Evolutionary conservation across 2,113 vertebrate genomes (phyloP).

Genomic region (Anser brachyrhynchus): DNA sequence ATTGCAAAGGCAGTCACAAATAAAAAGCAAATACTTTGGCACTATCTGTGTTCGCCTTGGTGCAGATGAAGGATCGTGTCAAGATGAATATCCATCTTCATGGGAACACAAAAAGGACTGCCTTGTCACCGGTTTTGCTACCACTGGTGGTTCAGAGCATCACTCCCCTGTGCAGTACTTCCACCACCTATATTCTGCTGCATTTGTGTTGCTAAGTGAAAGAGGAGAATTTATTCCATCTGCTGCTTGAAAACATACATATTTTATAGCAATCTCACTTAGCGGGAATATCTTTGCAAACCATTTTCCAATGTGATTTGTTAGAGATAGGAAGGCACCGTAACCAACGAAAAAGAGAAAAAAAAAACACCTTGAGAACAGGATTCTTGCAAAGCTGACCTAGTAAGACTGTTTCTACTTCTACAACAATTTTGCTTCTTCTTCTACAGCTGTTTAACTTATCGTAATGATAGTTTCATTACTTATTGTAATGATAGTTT

Average conservation of each 20-base stretch:
- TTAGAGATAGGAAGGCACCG: conserved; percentile 20
- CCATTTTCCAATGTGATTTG: conserved; percentile 39
- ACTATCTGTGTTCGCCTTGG: not conserved
- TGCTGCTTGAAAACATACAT: conserved; percentile 11
- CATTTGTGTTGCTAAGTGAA: not conserved
- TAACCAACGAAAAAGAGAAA: not conserved
- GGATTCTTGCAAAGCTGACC: not conserved
- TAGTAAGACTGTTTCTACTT: not conserved
- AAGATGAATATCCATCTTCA: not conserved
- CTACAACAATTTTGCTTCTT: not conserved
- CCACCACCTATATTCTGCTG: not conserved
- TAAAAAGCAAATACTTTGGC: not conserved
- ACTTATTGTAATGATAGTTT: not conserved
- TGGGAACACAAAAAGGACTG: not conserved
- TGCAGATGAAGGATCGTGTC: not conserved
- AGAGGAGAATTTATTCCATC: conserved; percentile 13
- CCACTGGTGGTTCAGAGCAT: not conserved
- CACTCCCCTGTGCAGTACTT: not conserved
- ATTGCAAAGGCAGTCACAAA: not conserved
- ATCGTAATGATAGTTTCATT: not conserved
- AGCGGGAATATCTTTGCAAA: conserved; percentile 14
- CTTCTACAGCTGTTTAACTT: not conserved
- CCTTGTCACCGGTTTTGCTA: not conserved
- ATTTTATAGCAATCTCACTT: conserved; percentile 50
- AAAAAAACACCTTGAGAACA: conserved; percentile 1